Evolutionary conservation across 2,797 vertebrate genomes (phyloP).

Genomic region (Pseudotriccus pelzelni): DNA sequence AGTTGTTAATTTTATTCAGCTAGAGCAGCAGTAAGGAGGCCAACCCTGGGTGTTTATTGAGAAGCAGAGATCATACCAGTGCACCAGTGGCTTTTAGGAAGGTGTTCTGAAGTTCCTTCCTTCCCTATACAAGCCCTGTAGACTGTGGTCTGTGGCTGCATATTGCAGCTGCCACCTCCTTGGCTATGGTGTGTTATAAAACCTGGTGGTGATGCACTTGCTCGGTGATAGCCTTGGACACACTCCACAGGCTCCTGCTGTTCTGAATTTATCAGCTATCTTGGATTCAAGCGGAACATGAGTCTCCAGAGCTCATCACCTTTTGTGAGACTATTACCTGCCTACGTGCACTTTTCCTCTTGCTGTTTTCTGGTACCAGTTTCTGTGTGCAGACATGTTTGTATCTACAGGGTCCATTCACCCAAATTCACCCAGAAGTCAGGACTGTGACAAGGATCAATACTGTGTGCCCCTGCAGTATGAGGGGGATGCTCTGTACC

Average conservation of each 20-base stretch:
- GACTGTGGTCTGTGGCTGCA: neutral
- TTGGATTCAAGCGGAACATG: neutral
- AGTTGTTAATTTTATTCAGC: neutral
- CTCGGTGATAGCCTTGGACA: neutral
- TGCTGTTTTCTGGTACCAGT: neutral
- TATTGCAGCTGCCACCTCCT: neutral
- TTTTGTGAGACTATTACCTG: neutral
- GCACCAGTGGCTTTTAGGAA: neutral
- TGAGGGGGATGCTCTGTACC: neutral
- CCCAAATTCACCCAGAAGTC: neutral
- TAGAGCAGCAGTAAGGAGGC: neutral
- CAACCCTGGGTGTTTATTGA: neutral
- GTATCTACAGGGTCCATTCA: neutral
- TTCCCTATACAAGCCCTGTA: neutral
- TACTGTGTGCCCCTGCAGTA: neutral
- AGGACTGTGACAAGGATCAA: neutral
- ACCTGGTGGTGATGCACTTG: accelerated
- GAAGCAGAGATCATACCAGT: neutral
- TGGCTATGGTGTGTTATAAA: neutral
- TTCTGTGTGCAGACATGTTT: neutral
- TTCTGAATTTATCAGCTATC: neutral
- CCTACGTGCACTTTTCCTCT: neutral
- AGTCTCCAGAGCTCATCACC: neutral
- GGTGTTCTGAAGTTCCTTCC: neutral
- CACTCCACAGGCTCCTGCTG: neutral